phyloP scores from a whole-genome alignment of 2,888 invertebrate species.

The Trichopria drosophilae region DNA sequence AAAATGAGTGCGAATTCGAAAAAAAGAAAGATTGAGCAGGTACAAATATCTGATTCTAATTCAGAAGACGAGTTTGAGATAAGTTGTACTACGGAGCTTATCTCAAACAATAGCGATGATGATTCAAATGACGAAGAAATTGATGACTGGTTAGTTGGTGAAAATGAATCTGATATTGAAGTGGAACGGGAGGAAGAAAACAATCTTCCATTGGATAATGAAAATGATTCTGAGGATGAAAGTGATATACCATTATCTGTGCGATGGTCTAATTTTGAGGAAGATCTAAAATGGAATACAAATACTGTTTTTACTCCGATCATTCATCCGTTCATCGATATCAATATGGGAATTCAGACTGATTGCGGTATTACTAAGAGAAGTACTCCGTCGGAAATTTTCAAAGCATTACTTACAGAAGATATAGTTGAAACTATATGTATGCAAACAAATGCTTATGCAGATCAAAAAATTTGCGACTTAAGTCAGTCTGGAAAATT shows the following conservation, averaged over 20 bases:
- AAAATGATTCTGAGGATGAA: background rate
- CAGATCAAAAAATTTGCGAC: background rate
- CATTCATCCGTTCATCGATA: too few species aligned
- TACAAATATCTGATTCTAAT: too few species aligned
- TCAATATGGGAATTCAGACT: background rate
- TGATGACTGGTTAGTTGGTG: slow-evolving; percentile 5
- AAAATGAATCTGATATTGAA: too few species aligned
- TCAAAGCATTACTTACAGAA: slow-evolving; percentile 1
- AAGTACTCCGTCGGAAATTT: background rate
- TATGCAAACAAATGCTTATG: slow-evolving; percentile 4
- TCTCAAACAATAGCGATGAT: too few species aligned
- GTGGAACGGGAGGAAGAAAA: background rate
- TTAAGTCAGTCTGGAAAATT: background rate
- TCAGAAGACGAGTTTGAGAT: too few species aligned
- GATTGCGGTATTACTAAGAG: background rate
- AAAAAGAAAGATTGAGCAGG: too few species aligned
- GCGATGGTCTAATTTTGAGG: background rate
- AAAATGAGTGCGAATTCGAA: too few species aligned
- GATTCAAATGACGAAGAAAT: background rate
- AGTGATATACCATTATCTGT: slow-evolving; percentile 1
- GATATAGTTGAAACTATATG: background rate
- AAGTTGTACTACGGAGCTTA: too few species aligned
- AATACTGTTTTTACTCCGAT: background rate
- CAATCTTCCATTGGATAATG: background rate
- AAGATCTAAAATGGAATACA: background rate